Base-by-base conservation (phyloP, 2,113 vertebrate genomes). In the Lophochroa leadbeateri region DNA sequence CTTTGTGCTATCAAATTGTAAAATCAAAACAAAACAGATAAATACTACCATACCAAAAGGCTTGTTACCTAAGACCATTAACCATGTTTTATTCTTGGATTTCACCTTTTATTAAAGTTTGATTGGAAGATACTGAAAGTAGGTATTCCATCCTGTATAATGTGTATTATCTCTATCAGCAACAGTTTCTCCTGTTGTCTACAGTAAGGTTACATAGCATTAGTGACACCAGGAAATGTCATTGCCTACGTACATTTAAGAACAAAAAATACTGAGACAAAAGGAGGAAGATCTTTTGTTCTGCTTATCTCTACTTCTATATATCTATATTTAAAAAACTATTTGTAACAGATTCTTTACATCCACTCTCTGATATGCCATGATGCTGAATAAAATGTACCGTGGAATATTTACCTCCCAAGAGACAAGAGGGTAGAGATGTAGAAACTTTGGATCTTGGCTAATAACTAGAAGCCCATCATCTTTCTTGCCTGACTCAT, bases 401-500 rank as follows among this genome's bases (percentile, higher is more conserved):
- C 15, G 21, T 63, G 19, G 17, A 74, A 41, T 63, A 58, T 60
- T 84, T 91, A 55, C 37, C 69, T 72, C 70, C 39, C 1, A 0
- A 67, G 55, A 83, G 60, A 39, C 19, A 77, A 70, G 13, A 91
- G 3, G 8, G 25, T 35, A 82, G 2, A 10, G 15, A 63, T 28
- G 28, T 69, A 53, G n/a, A 82, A 94, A 90, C 25, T 75, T 64
- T 74, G 10, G 31, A 84, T 18, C 31, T 82, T 64, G 39, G 39
- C n/a, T 81, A 81, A 58, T 60, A 76, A 52, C 52, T 72, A 61
- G 9, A 82, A 91, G 39, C 58, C 70, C 17, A 39, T 85, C 69
- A 68, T 76, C 84, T 43, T 90, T 92, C 67, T 86, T 68, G 24
- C 35, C 35, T 92, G 83, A 89, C 74, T 95, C 84, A 89, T 23